Percentiles rank a stretch among this genome's conserved stretches.
Conservation (phyloP, 2,113 vertebrate genomes). For the Micromys minutus region DNA sequence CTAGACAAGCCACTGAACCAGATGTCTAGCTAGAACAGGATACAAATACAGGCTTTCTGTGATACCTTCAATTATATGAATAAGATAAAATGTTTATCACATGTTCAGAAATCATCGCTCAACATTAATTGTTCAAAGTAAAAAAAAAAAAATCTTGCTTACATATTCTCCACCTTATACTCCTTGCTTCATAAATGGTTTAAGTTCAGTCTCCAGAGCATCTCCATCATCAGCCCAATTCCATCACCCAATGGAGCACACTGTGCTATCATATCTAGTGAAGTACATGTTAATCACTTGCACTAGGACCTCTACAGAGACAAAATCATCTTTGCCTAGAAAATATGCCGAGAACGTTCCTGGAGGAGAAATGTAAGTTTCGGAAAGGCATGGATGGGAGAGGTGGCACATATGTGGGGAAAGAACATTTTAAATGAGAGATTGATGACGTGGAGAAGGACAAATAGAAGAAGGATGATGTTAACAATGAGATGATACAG, state of each 20-base stretch:
- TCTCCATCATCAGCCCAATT: background rate
- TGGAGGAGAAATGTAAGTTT: background rate
- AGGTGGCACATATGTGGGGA: background rate
- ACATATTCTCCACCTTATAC: background rate
- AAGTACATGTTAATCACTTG: background rate
- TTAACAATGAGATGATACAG: background rate
- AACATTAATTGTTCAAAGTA: background rate
- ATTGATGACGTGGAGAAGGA: background rate
- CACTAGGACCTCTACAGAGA: background rate
- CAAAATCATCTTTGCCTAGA: background rate
- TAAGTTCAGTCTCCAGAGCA: background rate
- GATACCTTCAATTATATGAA: background rate
- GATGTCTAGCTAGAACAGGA: constrained; percentile 4
- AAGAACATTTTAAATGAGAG: background rate
- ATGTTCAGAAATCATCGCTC: background rate
- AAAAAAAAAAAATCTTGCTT: background rate
- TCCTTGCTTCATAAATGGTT: background rate
- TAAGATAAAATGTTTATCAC: background rate
- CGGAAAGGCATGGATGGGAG: background rate
- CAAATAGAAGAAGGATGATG: background rate
- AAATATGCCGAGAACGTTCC: background rate
- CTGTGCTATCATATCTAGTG: background rate
- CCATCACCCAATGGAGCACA: background rate
- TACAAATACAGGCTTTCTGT: background rate
- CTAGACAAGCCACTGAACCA: background rate